Evolutionary conservation across 2,113 vertebrate genomes (phyloP), one percentile per base, ranked within the genome.

Genomic region (Malurus elegans): DNA sequence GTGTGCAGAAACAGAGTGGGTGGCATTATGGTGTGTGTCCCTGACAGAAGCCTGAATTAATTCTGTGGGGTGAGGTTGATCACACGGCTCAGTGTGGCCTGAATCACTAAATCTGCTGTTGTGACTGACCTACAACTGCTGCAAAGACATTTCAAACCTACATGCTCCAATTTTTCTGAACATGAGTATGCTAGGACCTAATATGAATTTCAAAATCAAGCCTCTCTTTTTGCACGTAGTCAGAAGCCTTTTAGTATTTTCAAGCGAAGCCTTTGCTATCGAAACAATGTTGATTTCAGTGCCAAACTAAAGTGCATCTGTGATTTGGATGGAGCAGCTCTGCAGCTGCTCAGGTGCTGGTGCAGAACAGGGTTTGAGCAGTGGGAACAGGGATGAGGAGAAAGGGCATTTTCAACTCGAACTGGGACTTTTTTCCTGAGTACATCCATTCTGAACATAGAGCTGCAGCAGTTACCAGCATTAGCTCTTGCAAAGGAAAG

Each of bases 391-490:
- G 48, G 51, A 2, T 23, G 42, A 31, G 53, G 56, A 72, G 67
- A 28, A 57, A n/a, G 14, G 29, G 48, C 53, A 15, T 24, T 31
- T 18, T 1, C 4, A 60, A 32, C 53, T 40, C n/a, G 18, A 14
- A 0, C 4, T 29, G 53, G 5, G 25, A 13, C 4, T 79, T 19
- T 36, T 34, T 72, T 47, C 48, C 79, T 14, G 31, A 31, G 9
- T 1, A 0, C 14, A 25, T 8, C 40, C 34, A 0, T 2, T 36
- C 25, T 58, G 72, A 73, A 10, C 6, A 2, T 1, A 1, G 0
- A 18, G 12, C 24, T 76, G 64, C 69, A 84, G 28, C 13, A 42
- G 4, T 7, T 14, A 32, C 14, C 15, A 10, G 4, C 3, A 24
- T 6, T 25, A 6, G 15, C 56, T 25, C 8, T 5, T 48, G 58